Base-by-base conservation (phyloP, 2,888 invertebrate species). In the Acronicta leporina region DNA sequence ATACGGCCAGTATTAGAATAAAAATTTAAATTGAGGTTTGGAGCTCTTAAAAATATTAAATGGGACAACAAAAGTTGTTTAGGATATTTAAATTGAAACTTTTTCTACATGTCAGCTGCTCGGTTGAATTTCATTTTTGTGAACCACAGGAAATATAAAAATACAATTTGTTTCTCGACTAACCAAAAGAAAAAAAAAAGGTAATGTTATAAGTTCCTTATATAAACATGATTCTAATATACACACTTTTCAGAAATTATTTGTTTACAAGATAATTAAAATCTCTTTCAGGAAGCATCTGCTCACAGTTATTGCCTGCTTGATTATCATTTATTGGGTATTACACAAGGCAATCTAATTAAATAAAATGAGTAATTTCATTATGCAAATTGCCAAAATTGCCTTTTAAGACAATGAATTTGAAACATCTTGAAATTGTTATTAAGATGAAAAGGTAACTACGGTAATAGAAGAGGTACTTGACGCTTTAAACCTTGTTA, bases 21-120 rank as follows among this genome's bases (percentile, higher is more conserved):
- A 65, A 56, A 49, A 44, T 16, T 63, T 54, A 60, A 66, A 69
- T 64, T 60, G 40, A 51, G 66, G 68, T 68, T 73, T 67, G 53
- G 43, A 66, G 79, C 65, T 75, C 75, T 67, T 55, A 65, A 75
- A 75, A 68, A 63, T 65, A 56, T 69, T 59, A 65, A 68, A 68
- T 53, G 49, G 47, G 27, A 60, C 52, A 68, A 61, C 41, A 47
- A 62, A 53, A 33, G 49, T n/a, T 48, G 51, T 59, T 59, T 41
- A 38, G 41, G 38, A 25, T 62, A 46, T 68, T 54, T 47, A 16
- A 64, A 64, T 73, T 68, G 43, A 57, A 60, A 63, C 44, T 55
- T 67, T 52, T 46, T 46, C 27, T 51, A 41, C 47, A n/a, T 48
- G 25, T 55, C 35, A 45, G 8, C 27, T 49, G 48, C 16, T 50